Evolutionary conservation across 2,888 invertebrate genomes (phyloP).

Genomic region (Maniola hyperantus): DNA sequence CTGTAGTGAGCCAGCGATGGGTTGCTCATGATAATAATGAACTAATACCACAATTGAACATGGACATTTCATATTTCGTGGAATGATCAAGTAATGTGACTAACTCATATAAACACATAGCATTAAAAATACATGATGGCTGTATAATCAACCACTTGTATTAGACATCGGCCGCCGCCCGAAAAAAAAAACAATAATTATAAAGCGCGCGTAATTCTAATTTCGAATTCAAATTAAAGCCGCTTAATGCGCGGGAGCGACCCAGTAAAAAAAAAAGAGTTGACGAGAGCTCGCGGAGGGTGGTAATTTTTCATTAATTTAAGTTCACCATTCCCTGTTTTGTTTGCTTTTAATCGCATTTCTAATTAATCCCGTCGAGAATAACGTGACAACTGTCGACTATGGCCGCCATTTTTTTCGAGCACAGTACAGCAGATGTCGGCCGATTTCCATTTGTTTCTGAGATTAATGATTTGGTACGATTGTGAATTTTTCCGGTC

Average conservation of each 20-base stretch:
- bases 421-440: slow-evolving; percentile 80
- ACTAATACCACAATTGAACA: slow-evolving; percentile 9
- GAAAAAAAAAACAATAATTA: slow-evolving; percentile 79
- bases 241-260: slow-evolving; percentile 83
- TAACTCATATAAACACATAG: slow-evolving; percentile 41
- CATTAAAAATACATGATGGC: slow-evolving; percentile 50
- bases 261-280: slow-evolving; percentile 82
- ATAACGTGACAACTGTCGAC: slow-evolving; percentile 83
- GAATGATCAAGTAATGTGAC: not conserved
- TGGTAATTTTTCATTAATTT: slow-evolving; percentile 84
- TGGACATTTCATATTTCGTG: slow-evolving; percentile 20
- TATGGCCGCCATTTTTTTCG: slow-evolving; percentile 78
- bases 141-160: slow-evolving; percentile 66
- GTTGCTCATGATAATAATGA: not conserved
- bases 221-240: slow-evolving; percentile 83
- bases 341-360: slow-evolving; percentile 84
- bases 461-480: slow-evolving; percentile 83
- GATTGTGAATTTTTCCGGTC: slow-evolving; percentile 83
- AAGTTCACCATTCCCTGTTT: slow-evolving; percentile 83
- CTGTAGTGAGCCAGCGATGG: no score
- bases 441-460: slow-evolving; percentile 83
- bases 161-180: slow-evolving; percentile 76
- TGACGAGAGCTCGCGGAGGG: slow-evolving; percentile 81
- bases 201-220: slow-evolving; percentile 83
- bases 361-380: slow-evolving; percentile 83